Evolutionary conservation across 2,113 vertebrate species (phyloP).

Genomic region (Chroicocephalus ridibundus): DNA sequence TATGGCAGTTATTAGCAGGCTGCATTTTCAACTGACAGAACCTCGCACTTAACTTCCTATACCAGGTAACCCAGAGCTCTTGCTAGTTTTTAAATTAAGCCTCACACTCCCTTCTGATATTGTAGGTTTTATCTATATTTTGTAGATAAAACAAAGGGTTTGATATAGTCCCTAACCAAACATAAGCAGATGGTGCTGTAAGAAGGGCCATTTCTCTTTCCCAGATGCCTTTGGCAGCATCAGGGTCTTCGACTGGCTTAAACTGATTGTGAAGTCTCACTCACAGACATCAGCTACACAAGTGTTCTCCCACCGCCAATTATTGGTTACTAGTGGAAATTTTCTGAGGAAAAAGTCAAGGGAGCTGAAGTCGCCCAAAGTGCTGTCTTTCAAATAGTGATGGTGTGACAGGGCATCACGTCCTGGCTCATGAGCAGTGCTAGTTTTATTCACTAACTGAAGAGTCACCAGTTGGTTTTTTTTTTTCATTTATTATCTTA

Average conservation of each 20-base stretch:
- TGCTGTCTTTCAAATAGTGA: neutral
- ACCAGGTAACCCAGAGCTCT: neutral
- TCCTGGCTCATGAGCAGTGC: neutral
- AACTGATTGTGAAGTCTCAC: neutral
- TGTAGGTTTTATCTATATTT: neutral
- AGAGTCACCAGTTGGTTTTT: neutral
- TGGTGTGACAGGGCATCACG: neutral
- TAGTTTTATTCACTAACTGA: neutral
- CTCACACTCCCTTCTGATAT: neutral
- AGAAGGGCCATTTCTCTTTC: neutral
- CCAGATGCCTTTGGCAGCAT: neutral
- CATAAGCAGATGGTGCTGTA: neutral
- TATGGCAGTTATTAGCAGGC: neutral
- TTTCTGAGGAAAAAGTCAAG: neutral
- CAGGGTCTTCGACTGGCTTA: neutral
- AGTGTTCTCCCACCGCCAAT: neutral
- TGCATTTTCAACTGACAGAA: neutral
- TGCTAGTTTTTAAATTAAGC: neutral
- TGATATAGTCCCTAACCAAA: neutral
- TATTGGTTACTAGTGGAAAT: neutral
- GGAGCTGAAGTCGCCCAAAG: neutral
- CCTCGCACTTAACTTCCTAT: neutral
- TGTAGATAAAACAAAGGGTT: neutral
- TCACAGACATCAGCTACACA: accelerated
- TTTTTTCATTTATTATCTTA: neutral